Base-by-base conservation (phyloP, 37 sponge, comb jelly and placozoan genomes). In the Agelas oroides region DNA sequence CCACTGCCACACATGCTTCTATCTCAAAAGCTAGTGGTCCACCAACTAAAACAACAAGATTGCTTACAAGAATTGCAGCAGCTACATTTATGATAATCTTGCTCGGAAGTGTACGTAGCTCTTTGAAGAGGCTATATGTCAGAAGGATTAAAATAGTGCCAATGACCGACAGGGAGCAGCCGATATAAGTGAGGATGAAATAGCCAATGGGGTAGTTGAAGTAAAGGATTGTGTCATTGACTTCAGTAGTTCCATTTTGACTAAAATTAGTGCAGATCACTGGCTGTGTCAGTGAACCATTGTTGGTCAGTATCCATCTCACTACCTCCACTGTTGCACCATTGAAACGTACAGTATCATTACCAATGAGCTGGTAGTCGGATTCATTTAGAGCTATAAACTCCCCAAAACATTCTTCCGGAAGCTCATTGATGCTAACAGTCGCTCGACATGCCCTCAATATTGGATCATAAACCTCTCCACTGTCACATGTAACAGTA, bases 121-220 rank as follows among this genome's bases (percentile, higher is more conserved):
- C 90, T 31, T 63, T 79, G 69, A 92, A 87, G 15, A 87, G 25
- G 32, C 68, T n/a, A 37, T 87, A 92, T 0, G 89, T 92, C 30
- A 92, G 19, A 0, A 92, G 52, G 18, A 92, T 23, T 18, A 87
- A 0, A 25, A 27, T 33, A 65, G 65, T 53, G 17, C 80, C 89
- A 40, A 87, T 61, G 58, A 92, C 52, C n/a, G 89, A 86, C 11
- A 92, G 59, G 23, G 79, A 75, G 41, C 77, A 78, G 0, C 90
- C 90, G 33, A 87, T 53, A 33, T 92, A 92, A 0, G 89, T 75
- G 16, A 77, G 46, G 28, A 74, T 30, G 1, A 33, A 24, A 46
- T 41, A 37, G 20, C 73, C 83, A 36, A 2, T 64, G 23, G 83
- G 83, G 24, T 70, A 61, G 23, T 62, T 38, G 34, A 31, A 40